A percentile compares a stretch with the other conserved stretches of the same genome.
phyloP scores from a whole-genome alignment of 2,888 invertebrate genomes.

The Drosophila setosimentum region DNA sequence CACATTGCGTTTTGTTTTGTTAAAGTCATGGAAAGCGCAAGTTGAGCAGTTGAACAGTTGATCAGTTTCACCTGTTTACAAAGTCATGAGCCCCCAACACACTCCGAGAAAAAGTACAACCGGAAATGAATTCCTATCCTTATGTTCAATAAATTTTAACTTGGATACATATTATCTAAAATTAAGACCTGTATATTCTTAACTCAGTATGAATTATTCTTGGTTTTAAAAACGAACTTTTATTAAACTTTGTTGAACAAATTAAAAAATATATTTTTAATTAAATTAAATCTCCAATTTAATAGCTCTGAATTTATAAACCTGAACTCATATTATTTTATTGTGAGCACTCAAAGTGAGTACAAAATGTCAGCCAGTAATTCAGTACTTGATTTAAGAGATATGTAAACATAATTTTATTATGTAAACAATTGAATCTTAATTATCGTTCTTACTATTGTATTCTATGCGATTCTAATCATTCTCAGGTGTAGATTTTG shows the following conservation, averaged over 20 bases:
- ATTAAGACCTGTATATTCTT: neutral
- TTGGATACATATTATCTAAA: neutral
- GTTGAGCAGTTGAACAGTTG: conserved; percentile 54
- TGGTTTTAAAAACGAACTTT: neutral
- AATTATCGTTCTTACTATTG: neutral
- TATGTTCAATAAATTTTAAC: neutral
- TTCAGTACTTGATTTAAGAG: neutral
- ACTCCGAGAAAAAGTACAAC: neutral
- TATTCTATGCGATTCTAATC: neutral
- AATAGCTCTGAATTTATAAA: neutral
- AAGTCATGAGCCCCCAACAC: neutral
- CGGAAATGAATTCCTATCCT: neutral
- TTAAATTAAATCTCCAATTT: neutral
- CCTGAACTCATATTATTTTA: too few relatives aligned
- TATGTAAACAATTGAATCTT: neutral
- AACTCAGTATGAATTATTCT: neutral
- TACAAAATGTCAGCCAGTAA: neutral
- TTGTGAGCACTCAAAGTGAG: neutral
- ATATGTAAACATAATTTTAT: neutral
- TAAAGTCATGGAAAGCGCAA: conserved; percentile 77
- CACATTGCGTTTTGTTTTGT: conserved; percentile 54
- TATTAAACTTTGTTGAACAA: neutral
- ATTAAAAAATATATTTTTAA: neutral
- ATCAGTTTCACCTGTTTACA: conserved; percentile 63
- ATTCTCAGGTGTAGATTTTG: neutral